A percentile compares a stretch with the other conserved stretches of the same genome.
Conservation (phyloP, 2,797 vertebrate genomes). For the Iguana delicatissima region DNA sequence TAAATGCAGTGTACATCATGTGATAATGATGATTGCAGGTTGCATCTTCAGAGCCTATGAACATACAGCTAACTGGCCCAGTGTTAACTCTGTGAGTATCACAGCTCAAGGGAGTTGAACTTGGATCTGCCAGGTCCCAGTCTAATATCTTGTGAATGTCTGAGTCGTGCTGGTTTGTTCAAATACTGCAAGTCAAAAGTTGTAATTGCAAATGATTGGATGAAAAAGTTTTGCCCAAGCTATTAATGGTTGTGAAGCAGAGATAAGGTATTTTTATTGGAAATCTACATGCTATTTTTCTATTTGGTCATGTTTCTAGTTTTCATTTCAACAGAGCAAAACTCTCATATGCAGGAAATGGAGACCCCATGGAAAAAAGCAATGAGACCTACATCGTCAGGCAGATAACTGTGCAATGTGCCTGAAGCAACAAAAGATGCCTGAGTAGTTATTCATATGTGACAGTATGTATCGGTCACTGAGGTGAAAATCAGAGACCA, state of each 20-base stretch:
- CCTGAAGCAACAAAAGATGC: constrained; percentile 2
- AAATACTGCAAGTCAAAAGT: background rate
- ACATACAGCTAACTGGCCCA: too few species aligned
- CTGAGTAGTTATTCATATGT: background rate
- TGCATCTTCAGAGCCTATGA: background rate
- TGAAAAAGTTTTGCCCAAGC: background rate
- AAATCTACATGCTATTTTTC: background rate
- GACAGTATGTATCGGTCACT: constrained; percentile 9
- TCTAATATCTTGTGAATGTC: background rate
- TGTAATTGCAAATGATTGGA: background rate
- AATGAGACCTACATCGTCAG: background rate
- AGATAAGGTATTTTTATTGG: background rate
- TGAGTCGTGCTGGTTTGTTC: background rate
- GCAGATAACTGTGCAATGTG: background rate
- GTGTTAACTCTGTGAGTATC: too few species aligned
- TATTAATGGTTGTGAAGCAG: background rate
- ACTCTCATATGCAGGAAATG: background rate
- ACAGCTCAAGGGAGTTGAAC: too few species aligned
- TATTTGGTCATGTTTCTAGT: constrained; percentile 3
- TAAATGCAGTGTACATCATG: too few species aligned
- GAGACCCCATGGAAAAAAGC: background rate
- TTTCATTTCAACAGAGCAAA: background rate
- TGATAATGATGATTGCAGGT: too few species aligned
- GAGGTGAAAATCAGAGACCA: background rate
- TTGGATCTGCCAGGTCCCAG: too few species aligned